Conservation (phyloP, 2,888 invertebrate species). For the Diplolepis rosae region DNA sequence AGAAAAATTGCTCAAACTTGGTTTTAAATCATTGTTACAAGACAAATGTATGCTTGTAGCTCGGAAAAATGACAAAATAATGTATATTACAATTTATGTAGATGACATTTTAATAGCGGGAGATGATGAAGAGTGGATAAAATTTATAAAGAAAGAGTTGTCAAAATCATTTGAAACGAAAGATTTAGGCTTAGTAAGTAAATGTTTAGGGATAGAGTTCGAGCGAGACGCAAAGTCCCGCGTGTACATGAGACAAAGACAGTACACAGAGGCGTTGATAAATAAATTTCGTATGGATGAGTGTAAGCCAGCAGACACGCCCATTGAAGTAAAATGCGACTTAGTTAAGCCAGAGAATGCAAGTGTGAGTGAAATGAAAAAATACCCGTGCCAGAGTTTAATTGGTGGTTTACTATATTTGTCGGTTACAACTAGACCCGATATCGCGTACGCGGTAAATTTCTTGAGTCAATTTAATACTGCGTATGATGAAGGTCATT, state of each 20-base stretch:
- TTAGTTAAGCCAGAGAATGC: constrained; percentile 21
- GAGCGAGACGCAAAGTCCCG: no score
- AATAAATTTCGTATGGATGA: no score
- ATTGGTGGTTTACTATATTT: constrained; percentile 38
- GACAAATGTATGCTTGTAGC: constrained; percentile 40
- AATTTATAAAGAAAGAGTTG: no score
- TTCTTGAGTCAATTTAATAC: constrained; percentile 38
- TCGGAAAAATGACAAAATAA: background rate
- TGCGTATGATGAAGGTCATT: constrained; percentile 25
- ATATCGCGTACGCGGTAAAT: constrained; percentile 36
- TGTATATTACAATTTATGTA: constrained; percentile 39
- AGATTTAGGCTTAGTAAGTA: no score
- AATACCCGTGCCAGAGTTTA: constrained; percentile 43
- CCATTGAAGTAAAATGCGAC: constrained; percentile 32
- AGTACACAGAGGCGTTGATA: no score
- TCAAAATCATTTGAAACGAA: no score
- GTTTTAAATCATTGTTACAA: constrained; percentile 27
- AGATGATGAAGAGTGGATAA: no score
- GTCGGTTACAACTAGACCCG: constrained; percentile 38
- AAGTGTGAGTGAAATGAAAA: constrained; percentile 5
- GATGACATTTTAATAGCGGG: constrained; percentile 40
- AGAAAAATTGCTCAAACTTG: constrained; percentile 18
- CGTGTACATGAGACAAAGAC: no score
- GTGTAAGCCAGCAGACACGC: constrained; percentile 31
- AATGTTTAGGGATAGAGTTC: no score